Evolutionary conservation across 2,797 vertebrate species (phyloP), one percentile per base, ranked within the genome.

Genomic region (Vipera latastei): DNA sequence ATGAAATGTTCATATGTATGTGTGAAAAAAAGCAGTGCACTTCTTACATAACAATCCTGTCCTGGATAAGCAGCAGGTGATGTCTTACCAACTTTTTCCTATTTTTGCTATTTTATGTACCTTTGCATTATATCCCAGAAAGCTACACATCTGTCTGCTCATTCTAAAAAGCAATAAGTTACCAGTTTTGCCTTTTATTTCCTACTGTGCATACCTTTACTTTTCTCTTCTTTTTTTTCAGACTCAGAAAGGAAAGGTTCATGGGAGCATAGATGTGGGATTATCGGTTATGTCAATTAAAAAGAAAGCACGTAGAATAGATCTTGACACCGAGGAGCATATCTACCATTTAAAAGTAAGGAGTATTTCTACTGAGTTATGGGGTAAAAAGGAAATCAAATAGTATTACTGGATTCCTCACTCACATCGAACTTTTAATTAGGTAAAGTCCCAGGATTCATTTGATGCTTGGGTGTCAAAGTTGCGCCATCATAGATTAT

Each of bases 271-370:
- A 12, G 99, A 99, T 89, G 99, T 99, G 0, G 99, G 99, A 87
- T 98, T 99, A 86, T 99, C 99, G 0, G 99, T 99, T 95, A 99
- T 99, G 99, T 99, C 99, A 78, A 99, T 99, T 91, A 99, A 99
- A 97, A 99, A 99, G 98, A 98, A 98, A 96, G 98, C 99, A 93
- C 98, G 99, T 16, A 98, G 99, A 90, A 99, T 99, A 95, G 99
- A 99, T 96, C 98, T 99, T 93, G 99, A 99, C 97, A 99, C 99
- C 0, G 99, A 99, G 96, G 99, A 99, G 95, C 99, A 99, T 86
- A 99, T 99, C 95, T 99, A 99, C 97, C 99, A 99, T 96, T 97
- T 99, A 94, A 99, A 99, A 99, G 99, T 99, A 97, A 91, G 90
- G 92, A n/a, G 5, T 53, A 12, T 65, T 93, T 60, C 28, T 92